Percentiles rank a stretch among this genome's conserved stretches.
Conservation (phyloP, 2,888 invertebrate species). For the Hypena proboscidalis region DNA sequence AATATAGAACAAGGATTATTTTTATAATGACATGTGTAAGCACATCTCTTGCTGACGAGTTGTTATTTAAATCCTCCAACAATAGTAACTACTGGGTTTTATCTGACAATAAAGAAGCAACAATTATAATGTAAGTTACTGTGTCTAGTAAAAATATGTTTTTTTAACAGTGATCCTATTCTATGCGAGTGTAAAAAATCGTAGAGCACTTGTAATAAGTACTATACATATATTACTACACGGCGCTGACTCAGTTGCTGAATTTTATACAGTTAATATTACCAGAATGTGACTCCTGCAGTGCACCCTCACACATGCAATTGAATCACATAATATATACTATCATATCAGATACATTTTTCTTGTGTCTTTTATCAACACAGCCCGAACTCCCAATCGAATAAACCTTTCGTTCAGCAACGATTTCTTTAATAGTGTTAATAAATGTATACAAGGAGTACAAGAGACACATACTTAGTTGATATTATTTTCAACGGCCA, state of each 20-base stretch:
- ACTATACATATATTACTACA: conserved; percentile 52
- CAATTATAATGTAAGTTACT: too few species aligned
- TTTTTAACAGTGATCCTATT: conserved; percentile 25
- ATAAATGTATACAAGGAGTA: conserved; percentile 12
- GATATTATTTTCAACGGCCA: conserved; percentile 16
- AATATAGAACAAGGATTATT: too few species aligned
- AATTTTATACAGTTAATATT: conserved; percentile 78
- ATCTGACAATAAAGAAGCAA: too few species aligned
- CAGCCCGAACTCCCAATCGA: conserved; percentile 15
- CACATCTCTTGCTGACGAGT: too few species aligned
- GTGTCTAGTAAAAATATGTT: conserved; percentile 11
- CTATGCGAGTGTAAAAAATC: conserved; percentile 35
- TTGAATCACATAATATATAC: conserved; percentile 20
- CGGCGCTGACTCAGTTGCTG: conserved; percentile 63
- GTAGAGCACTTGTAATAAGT: conserved; percentile 46
- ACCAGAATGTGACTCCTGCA: conserved; percentile 73
- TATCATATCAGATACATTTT: conserved; percentile 20
- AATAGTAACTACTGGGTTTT: too few species aligned
- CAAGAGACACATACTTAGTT: conserved; percentile 12
- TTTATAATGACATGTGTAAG: too few species aligned
- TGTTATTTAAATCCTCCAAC: too few species aligned
- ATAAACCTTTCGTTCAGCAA: too few species aligned
- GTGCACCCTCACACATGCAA: conserved; percentile 42
- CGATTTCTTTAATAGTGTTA: too few species aligned
- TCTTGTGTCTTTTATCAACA: conserved; percentile 21